phyloP scores from a whole-genome alignment of 2,797 vertebrate genomes.

The Poeciliopsis turneri region DNA sequence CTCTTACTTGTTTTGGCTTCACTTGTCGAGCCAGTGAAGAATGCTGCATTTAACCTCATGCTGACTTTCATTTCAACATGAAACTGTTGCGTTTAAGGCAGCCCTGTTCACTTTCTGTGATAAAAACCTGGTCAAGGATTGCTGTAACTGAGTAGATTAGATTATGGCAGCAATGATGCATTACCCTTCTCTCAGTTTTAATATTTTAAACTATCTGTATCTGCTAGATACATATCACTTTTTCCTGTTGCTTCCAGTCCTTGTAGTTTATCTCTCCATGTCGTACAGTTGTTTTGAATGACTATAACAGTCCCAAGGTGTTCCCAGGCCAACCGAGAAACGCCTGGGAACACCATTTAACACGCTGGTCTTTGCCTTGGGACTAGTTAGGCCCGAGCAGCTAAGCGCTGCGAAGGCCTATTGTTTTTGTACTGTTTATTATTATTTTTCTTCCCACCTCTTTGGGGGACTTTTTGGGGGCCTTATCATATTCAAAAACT shows the following conservation, averaged over 20 bases:
- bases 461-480: no score
- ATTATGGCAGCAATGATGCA: conserved; percentile 33
- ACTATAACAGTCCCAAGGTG: conserved; percentile 21
- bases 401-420: no score
- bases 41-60: conserved; percentile 61
- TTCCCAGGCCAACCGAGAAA: no score
- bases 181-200: conserved; percentile 18
- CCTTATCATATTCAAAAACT: no score
- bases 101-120: conserved; percentile 39
- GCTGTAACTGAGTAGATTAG: conserved; percentile 23
- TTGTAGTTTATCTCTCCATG: conserved; percentile 31
- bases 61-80: conserved; percentile 54
- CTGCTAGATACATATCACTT: not conserved
- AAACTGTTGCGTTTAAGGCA: conserved; percentile 47
- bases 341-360: no score
- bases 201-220: not conserved
- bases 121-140: conserved; percentile 41
- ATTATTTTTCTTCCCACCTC: no score
- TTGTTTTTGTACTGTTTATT: no score
- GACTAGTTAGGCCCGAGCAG: no score
- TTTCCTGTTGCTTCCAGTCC: conserved; percentile 19
- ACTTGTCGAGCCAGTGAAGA: conserved; percentile 54
- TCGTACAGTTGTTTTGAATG: conserved; percentile 29
- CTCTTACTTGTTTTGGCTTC: conserved; percentile 57
- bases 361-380: conserved; percentile 27